Evolutionary conservation across 53 echinoderm and acorn worm genomes (phyloP).

Genomic region (Temnopleurus reevesii): DNA sequence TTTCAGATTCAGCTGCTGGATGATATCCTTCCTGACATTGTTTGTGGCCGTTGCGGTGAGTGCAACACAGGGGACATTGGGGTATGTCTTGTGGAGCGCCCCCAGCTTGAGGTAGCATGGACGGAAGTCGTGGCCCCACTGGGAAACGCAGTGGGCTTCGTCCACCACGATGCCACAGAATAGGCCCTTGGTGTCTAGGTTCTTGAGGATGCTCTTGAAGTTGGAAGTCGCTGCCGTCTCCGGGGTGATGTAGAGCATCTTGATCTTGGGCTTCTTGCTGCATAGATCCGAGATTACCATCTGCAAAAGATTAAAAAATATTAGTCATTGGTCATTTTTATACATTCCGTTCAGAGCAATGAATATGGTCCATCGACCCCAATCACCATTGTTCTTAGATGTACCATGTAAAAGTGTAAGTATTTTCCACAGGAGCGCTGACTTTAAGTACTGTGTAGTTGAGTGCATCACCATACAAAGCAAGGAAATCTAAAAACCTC

Average conservation of each 20-base stretch:
- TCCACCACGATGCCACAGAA: slow-evolving; percentile 83
- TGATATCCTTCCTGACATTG: slow-evolving; percentile 78
- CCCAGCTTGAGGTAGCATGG: slow-evolving; percentile 97
- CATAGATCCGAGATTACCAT: slow-evolving; percentile 72
- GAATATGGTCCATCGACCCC: too few relatives aligned
- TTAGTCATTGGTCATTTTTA: too few relatives aligned
- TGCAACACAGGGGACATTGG: slow-evolving; percentile 78
- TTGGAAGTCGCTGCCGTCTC: slow-evolving; percentile 77
- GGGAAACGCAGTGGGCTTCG: slow-evolving; percentile 98
- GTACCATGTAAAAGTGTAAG: too few relatives aligned
- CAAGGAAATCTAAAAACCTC: too few relatives aligned
- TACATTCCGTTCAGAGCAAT: too few relatives aligned
- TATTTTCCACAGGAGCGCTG: too few relatives aligned
- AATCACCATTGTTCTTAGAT: too few relatives aligned
- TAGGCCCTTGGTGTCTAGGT: slow-evolving; percentile 62
- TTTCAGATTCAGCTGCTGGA: slow-evolving; percentile 65
- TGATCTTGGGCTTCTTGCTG: slow-evolving; percentile 73
- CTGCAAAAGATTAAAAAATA: background rate
- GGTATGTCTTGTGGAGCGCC: slow-evolving; percentile 62
- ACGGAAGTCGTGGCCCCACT: slow-evolving; percentile 98
- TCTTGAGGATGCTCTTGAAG: slow-evolving; percentile 73
- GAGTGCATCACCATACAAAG: too few relatives aligned
- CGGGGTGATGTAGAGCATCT: slow-evolving; percentile 92
- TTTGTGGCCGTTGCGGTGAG: slow-evolving; percentile 91
- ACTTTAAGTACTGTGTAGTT: too few relatives aligned